These are phyloP conservation scores for Lepilemur septentrionalis DNA, from an alignment of 2,797 vertebrate genomes.

Conservation along the genomic window DNA sequence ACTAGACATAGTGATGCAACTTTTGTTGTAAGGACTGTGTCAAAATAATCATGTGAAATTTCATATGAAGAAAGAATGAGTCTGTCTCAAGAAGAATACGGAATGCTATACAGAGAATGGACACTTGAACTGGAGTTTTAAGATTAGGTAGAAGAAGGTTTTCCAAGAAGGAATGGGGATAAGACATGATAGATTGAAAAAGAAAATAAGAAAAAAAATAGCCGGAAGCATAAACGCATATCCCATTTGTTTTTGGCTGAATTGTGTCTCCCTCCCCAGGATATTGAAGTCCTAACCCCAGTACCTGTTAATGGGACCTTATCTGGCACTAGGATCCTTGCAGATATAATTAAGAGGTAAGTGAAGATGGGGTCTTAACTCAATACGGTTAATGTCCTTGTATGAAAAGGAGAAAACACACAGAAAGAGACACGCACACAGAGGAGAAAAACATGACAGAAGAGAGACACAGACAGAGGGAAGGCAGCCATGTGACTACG, in stretches of 20 bases:
- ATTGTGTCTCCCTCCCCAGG: too few relatives aligned
- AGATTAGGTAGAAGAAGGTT: not conserved
- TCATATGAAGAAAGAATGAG: not conserved
- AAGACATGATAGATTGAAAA: not conserved
- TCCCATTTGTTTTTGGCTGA: not conserved
- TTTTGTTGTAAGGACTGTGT: not conserved
- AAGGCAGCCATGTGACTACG: fast-evolving
- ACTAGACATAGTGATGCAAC: not conserved
- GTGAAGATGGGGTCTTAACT: not conserved
- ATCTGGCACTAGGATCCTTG: not conserved
- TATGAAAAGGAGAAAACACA: not conserved
- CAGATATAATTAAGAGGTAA: not conserved
- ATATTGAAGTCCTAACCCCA: too few relatives aligned
- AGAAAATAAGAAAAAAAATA: not conserved
- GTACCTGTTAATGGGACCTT: not conserved
- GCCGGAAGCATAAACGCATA: too few relatives aligned
- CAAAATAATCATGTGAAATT: not conserved
- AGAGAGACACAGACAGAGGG: not conserved
- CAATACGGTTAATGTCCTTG: not conserved
- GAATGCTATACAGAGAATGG: not conserved
- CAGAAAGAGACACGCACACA: not conserved
- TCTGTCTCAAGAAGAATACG: not conserved
- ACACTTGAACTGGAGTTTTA: not conserved
- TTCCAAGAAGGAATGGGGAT: not conserved
- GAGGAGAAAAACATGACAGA: not conserved